Evolutionary conservation across 2,797 vertebrate species (phyloP), one percentile per base, ranked within the genome.

Genomic region (Cottoperca gobio): DNA sequence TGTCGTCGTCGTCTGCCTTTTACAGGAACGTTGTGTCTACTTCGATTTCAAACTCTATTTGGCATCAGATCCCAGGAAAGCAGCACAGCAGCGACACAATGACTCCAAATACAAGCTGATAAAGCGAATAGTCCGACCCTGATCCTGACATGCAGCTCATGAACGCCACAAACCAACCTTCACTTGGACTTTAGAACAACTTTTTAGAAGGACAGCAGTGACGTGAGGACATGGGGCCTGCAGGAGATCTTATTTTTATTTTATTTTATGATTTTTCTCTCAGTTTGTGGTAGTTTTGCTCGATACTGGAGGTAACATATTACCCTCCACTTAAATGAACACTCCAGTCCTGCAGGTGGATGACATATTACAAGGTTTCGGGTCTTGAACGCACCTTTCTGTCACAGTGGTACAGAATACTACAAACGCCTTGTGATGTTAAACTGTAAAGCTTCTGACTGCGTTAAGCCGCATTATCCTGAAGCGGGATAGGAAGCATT

Each of bases 381-480:
- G 33, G n/a, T 55, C 19, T 40, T 26, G 37, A 59, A 67, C 46
- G 14, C n/a, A n/a, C 10, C 14, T 43, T 5, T 16, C 16, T 48
- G 40, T 11, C 31, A 17, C 63, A 33, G 48, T n/a, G n/a, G 17
- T 10, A 26, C 39, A 43, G 6, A 19, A n/a, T 21, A 23, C 68
- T 59, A 55, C 54, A 55, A 14, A 75, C 23, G 26, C 55, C 72
- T 33, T 53, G 64, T 83, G 81, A 88, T 90, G 82, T 78, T 70
- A 73, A 81, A 80, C 55, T 62, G 84, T 26, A 88, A 91, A 92
- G 85, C 88, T 73, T 71, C 70, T 63, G 59, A 55, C 77, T 64
- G 84, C 50, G 39, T 81, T 93, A 93, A 94, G 85, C 93, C 91
- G 92, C 91, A 92, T 95, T 93, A 95, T 90, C 91, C 85, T 81